These are phyloP conservation scores for Propsilocerus akamusi DNA, from an alignment of 1,140 invertebrate genomes.

Conservation along the genomic window DNA sequence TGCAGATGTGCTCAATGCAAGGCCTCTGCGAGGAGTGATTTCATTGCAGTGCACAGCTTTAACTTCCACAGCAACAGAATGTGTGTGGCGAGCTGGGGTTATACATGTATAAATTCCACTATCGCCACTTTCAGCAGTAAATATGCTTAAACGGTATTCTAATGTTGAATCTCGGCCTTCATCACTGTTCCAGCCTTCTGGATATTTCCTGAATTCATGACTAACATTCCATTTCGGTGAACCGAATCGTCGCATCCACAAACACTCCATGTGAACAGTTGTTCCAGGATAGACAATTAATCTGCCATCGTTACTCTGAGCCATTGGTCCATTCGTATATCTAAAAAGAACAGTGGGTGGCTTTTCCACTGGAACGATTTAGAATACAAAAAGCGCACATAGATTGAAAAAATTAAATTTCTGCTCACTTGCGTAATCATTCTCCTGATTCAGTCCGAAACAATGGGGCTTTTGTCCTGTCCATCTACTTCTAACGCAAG, in stretches of 20 bases:
- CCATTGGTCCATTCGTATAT: slow-evolving; percentile 60
- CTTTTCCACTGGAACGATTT: slow-evolving; percentile 51
- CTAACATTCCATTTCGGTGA: slow-evolving; percentile 67
- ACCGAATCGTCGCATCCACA: slow-evolving; percentile 67
- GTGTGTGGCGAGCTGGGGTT: slow-evolving; percentile 58
- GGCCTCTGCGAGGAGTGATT: slow-evolving; percentile 42
- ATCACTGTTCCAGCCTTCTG: slow-evolving; percentile 67
- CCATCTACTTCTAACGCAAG: slow-evolving; percentile 58
- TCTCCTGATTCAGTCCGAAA: slow-evolving; percentile 63
- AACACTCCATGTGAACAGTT: slow-evolving; percentile 67
- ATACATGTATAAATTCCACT: slow-evolving; percentile 63
- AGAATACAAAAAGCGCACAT: background rate
- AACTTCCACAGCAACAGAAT: slow-evolving; percentile 62
- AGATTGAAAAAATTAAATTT: background rate
- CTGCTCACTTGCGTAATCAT: slow-evolving; percentile 60
- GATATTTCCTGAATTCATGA: slow-evolving; percentile 50
- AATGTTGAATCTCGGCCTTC: slow-evolving; percentile 54
- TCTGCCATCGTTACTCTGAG: slow-evolving; percentile 68
- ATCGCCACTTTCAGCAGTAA: slow-evolving; percentile 57
- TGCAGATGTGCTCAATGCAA: slow-evolving; percentile 44
- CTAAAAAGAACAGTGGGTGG: slow-evolving; percentile 68
- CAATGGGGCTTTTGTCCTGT: slow-evolving; percentile 56
- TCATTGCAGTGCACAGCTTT: slow-evolving; percentile 58
- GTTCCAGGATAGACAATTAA: slow-evolving; percentile 69
- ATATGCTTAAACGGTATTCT: slow-evolving; percentile 64